phyloP scores from a whole-genome alignment of 2,113 vertebrate genomes.

The Sciurus niger region DNA sequence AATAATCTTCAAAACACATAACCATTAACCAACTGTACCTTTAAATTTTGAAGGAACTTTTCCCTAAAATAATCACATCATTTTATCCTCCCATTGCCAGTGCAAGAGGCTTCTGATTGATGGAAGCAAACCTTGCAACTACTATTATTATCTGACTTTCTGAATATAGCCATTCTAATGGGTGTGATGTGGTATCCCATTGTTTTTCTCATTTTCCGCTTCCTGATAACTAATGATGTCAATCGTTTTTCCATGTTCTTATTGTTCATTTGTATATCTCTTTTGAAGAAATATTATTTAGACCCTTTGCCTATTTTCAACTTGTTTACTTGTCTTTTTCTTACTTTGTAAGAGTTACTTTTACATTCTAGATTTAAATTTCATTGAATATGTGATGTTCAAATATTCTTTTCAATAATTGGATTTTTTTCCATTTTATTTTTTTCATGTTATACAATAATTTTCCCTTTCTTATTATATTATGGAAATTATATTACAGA shows the following conservation, averaged over 20 bases:
- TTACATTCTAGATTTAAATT: not conserved
- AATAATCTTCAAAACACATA: not conserved
- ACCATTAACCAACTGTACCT: not conserved
- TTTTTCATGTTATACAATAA: not conserved
- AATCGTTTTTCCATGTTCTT: not conserved
- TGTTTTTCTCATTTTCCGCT: not conserved
- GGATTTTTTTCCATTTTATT: not conserved
- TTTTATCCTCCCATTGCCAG: not conserved
- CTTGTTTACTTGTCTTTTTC: not conserved
- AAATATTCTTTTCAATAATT: not conserved
- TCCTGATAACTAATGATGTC: not conserved
- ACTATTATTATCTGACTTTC: not conserved
- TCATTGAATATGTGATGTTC: not conserved
- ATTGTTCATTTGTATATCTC: not conserved
- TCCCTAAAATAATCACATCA: not conserved
- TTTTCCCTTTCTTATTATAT: not conserved
- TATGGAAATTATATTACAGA: not conserved
- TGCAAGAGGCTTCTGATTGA: not conserved
- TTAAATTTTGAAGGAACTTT: not conserved
- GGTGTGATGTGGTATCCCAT: not conserved
- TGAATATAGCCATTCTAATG: not conserved
- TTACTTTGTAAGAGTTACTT: not conserved
- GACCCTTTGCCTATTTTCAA: not conserved
- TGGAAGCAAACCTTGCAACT: not conserved
- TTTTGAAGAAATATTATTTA: not conserved